Base-by-base conservation (phyloP, 1,140 invertebrate genomes). In the Cherax quadricarinatus region DNA sequence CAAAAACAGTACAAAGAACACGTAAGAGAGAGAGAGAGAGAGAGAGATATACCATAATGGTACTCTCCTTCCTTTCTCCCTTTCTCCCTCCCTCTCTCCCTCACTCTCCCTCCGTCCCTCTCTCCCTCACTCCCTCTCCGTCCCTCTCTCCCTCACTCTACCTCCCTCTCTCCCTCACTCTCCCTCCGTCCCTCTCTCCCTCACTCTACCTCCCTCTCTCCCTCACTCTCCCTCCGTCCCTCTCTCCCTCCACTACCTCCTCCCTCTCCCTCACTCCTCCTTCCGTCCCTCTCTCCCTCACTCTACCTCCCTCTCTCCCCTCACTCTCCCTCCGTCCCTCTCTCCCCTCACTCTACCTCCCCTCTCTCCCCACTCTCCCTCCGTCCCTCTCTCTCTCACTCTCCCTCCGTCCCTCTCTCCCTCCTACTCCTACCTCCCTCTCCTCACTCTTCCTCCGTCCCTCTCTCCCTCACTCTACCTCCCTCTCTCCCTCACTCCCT, bases 391-490 rank as follows among this genome's bases (percentile, higher is more conserved):
- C n/a, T n/a, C n/a, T n/a, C n/a, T n/a, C n/a, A n/a, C n/a, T n/a
- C n/a, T n/a, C n/a, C n/a, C n/a, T n/a, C n/a, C n/a, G n/a, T n/a
- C n/a, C n/a, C n/a, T n/a, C n/a, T n/a, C n/a, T n/a, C n/a, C n/a
- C n/a, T n/a, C n/a, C n/a, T n/a, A n/a, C n/a, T n/a, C n/a, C n/a
- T n/a, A 5, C 57, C 6, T 60, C 10, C 18, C 24, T 51, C 10
- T 30, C 78, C 51, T 83, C 53, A 60, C 81, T 83, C 81, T 83
- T 53, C 49, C 84, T 86, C 84, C 73, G 62, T 86, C 84, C 73
- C 84, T 86, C 84, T 86, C 84, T 86, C 84, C 73, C 84, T 86
- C 84, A 73, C 84, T 86, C 84, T 86, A 60, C 73, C 84, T 86
- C 84, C 73, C 84, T 86, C 84, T 86, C 84, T 86, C 84, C 73